A percentile compares a stretch with the other conserved stretches of the same genome.
These are phyloP conservation scores for Rhodinocichla rosea DNA, from an alignment of 2,113 vertebrate species.

Conservation along the genomic window DNA sequence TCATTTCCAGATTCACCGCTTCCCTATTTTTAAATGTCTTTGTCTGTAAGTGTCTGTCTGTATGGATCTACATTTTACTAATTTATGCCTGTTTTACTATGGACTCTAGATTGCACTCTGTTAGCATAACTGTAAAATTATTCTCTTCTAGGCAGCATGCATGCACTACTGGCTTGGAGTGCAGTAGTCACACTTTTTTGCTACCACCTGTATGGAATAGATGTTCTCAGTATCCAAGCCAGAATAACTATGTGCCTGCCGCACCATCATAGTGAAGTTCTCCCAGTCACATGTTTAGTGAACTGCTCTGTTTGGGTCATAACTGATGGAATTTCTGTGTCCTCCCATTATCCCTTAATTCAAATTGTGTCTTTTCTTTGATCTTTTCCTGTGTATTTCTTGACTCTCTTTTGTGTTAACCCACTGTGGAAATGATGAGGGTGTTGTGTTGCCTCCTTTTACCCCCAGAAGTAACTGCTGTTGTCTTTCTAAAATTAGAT, in stretches of 20 bases:
- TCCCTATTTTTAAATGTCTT: neutral
- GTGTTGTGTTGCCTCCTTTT: neutral
- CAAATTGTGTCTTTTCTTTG: neutral
- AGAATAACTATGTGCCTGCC: neutral
- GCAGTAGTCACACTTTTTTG: neutral
- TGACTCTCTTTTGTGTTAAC: neutral
- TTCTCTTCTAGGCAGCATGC: neutral
- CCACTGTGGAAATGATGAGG: neutral
- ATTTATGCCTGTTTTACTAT: neutral
- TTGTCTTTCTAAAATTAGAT: neutral
- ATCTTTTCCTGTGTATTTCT: neutral
- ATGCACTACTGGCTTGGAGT: neutral
- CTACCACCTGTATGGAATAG: neutral
- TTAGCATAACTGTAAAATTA: neutral
- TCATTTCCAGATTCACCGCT: neutral
- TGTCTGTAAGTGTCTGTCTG: neutral
- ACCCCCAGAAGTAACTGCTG: neutral
- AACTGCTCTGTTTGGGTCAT: neutral
- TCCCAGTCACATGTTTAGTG: neutral
- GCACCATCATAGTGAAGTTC: neutral
- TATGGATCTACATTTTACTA: neutral
- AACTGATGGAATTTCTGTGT: neutral
- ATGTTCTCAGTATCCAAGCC: neutral
- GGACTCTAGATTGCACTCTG: neutral
- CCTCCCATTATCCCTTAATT: neutral